phyloP scores from a whole-genome alignment of 2,797 vertebrate genomes.

The Heliangelus exortis region DNA sequence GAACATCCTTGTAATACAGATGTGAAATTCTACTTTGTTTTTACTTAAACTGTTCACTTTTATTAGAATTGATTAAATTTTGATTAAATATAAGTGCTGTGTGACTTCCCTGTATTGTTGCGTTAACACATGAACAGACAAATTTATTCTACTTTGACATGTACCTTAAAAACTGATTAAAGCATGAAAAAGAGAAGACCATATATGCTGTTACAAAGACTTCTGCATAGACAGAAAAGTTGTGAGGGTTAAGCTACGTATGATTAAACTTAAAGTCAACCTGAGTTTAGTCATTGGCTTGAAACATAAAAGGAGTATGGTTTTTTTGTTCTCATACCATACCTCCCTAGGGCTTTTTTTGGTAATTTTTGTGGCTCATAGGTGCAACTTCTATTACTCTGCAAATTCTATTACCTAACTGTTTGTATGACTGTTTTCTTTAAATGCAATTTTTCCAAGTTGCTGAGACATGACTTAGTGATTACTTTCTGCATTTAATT shows the following conservation, averaged over 20 bases:
- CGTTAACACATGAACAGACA: slow-evolving; percentile 57
- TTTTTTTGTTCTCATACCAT: neutral
- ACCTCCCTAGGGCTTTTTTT: neutral
- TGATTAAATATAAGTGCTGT: neutral
- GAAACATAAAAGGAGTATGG: neutral
- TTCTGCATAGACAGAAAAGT: neutral
- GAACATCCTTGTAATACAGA: neutral
- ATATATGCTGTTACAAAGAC: neutral
- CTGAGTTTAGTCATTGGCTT: neutral
- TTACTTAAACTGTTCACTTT: neutral
- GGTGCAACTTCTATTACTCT: neutral
- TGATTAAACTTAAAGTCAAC: neutral
- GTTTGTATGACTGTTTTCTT: neutral
- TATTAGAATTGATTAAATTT: slow-evolving; percentile 33
- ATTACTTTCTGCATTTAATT: neutral
- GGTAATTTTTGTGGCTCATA: neutral
- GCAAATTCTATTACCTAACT: neutral
- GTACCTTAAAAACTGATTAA: slow-evolving; percentile 53
- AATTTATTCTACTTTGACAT: slow-evolving; percentile 33
- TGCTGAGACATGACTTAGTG: neutral
- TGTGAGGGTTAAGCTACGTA: neutral
- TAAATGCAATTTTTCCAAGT: neutral
- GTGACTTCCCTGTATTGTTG: neutral
- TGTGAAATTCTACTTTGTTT: neutral
- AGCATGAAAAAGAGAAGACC: neutral